Evolutionary conservation across 1,140 invertebrate genomes (phyloP).

Genomic region (Brachionus plicatilis): DNA sequence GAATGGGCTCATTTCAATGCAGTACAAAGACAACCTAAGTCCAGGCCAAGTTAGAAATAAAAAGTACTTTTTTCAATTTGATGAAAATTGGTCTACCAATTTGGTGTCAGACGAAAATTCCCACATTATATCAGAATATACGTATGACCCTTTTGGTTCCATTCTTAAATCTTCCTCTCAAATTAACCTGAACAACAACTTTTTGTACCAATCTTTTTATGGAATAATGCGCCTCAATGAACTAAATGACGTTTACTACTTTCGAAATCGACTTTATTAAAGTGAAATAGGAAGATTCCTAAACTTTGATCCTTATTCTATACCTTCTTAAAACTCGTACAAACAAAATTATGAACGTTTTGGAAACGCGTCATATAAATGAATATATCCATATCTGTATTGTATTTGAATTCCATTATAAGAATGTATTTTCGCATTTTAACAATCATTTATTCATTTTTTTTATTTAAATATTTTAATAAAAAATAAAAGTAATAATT

Average conservation of each 20-base stretch:
- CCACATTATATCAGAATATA: neutral
- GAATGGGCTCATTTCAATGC: neutral
- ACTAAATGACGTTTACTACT: neutral
- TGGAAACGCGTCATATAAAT: too few relatives aligned
- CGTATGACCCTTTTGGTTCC: neutral
- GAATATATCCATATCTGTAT: too few relatives aligned
- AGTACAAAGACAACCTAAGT: neutral
- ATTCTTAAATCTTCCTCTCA: neutral
- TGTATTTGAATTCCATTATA: too few relatives aligned
- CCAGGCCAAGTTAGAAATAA: neutral
- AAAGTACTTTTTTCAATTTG: neutral
- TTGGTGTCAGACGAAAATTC: neutral
- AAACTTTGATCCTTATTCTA: neutral
- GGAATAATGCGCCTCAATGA: neutral
- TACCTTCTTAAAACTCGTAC: neutral
- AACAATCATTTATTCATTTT: too few relatives aligned
- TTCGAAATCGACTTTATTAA: neutral
- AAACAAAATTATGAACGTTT: too few relatives aligned
- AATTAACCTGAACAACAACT: neutral
- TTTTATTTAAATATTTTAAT: too few relatives aligned
- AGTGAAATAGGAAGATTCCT: neutral
- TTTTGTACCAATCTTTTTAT: neutral
- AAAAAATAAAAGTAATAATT: too few relatives aligned
- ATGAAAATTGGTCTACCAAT: neutral
- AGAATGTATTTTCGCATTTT: too few relatives aligned